A percentile compares a stretch with the other conserved stretches of the same genome.
Evolutionary conservation across 2,113 vertebrate species (phyloP).

Genomic region (Gadus chalcogrammus): DNA sequence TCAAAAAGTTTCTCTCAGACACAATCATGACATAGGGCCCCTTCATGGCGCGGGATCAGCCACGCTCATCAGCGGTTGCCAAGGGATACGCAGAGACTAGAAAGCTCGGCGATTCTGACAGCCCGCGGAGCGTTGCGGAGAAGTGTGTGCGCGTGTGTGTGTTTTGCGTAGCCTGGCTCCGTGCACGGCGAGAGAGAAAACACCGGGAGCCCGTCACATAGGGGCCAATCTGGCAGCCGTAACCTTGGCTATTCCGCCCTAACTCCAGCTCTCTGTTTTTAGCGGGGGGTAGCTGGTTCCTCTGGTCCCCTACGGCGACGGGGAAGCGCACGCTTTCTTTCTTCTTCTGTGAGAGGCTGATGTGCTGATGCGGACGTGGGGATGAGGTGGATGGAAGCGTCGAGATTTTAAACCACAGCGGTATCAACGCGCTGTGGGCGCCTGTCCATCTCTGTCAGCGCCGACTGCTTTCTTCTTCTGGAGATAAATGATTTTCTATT

Average conservation of each 20-base stretch:
- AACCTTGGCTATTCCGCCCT: conserved; percentile 49
- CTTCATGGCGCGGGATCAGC: conserved; percentile 38
- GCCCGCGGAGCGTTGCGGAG: conserved; percentile 34
- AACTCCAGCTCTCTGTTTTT: conserved; percentile 41
- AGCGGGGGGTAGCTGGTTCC: conserved; percentile 23
- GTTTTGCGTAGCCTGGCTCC: conserved; percentile 38
- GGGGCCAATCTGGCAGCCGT: conserved; percentile 52
- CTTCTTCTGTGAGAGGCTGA: not conserved
- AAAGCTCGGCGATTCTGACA: no score
- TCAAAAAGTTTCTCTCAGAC: conserved; percentile 44
- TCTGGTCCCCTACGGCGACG: conserved; percentile 39
- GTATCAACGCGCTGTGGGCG: conserved; percentile 11
- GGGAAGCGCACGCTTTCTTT: conserved; percentile 24
- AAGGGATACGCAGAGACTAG: conserved; percentile 9
- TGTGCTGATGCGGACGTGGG: no score
- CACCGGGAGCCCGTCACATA: not conserved
- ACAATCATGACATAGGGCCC: conserved; percentile 41
- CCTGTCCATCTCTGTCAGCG: conserved; percentile 36
- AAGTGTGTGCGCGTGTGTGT: conserved; percentile 43
- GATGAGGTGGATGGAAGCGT: not conserved
- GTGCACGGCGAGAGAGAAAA: conserved; percentile 14
- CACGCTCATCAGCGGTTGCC: conserved; percentile 40
- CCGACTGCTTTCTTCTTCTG: conserved; percentile 38
- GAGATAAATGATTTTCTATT: conserved; percentile 23
- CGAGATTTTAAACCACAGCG: not conserved